Percentiles rank a stretch among this genome's conserved stretches.
Evolutionary conservation across 1,140 invertebrate species (phyloP).

Genomic region (Mamestra configurata): DNA sequence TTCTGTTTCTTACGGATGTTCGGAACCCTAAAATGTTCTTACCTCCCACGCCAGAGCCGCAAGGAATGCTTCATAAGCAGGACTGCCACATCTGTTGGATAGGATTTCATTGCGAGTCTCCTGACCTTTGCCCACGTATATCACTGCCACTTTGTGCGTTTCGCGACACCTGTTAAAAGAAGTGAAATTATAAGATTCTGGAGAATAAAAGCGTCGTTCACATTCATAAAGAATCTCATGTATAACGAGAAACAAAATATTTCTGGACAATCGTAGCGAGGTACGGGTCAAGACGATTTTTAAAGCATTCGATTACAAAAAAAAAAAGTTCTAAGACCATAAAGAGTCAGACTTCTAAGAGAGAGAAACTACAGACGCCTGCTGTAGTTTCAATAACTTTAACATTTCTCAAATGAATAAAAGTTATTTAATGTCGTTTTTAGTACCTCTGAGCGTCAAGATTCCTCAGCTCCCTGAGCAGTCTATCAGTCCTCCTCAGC

Average conservation of each 20-base stretch:
- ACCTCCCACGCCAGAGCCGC: conserved; percentile 98
- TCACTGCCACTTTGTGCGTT: conserved; percentile 99
- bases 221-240: too few relatives aligned
- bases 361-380: too few relatives aligned
- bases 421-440: not conserved
- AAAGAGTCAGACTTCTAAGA: too few relatives aligned
- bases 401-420: too few relatives aligned
- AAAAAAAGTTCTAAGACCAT: too few relatives aligned
- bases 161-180: conserved; percentile 93
- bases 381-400: too few relatives aligned
- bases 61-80: conserved; percentile 98
- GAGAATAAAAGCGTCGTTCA: too few relatives aligned
- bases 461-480: conserved; percentile 97
- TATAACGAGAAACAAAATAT: too few relatives aligned
- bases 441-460: conserved; percentile 94
- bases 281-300: too few relatives aligned
- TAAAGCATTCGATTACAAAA: too few relatives aligned
- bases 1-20: not conserved
- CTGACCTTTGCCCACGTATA: conserved; percentile 98
- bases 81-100: conserved; percentile 93
- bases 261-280: too few relatives aligned
- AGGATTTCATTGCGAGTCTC: conserved; percentile 98
- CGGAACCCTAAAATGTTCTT: conserved; percentile 2
- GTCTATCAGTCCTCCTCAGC: conserved; percentile 96
- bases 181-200: too few relatives aligned